phyloP scores from a whole-genome alignment of 2,888 invertebrate species.

The Sarcophaga caerulescens region DNA sequence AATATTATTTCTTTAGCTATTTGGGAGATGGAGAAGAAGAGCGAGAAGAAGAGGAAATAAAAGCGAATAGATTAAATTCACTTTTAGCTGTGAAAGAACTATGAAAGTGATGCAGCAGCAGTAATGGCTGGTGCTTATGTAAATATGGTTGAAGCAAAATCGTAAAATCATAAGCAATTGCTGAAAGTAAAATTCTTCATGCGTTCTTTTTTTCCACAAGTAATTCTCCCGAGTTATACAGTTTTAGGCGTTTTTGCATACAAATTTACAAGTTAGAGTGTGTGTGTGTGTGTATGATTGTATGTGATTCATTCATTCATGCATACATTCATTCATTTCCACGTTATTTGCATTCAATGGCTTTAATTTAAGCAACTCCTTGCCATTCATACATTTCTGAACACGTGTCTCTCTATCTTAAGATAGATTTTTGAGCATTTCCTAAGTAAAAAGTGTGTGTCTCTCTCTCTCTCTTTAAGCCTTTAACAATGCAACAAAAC shows the following conservation, averaged over 20 bases:
- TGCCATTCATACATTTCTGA: background rate
- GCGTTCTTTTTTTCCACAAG: too few species aligned
- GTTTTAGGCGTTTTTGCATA: too few species aligned
- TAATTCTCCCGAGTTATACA: too few species aligned
- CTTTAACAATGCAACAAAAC: too few species aligned
- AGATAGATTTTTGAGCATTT: too few species aligned
- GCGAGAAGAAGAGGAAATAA: background rate
- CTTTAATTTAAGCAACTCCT: constrained; percentile 11
- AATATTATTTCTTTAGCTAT: background rate
- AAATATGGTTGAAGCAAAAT: background rate
- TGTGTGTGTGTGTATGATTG: too few species aligned
- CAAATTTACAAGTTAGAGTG: too few species aligned
- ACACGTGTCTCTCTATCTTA: background rate
- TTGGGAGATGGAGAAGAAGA: background rate
- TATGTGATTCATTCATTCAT: too few species aligned
- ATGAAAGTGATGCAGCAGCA: background rate
- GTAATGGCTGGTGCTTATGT: too few species aligned
- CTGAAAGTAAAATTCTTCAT: background rate
- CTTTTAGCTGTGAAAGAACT: constrained; percentile 10
- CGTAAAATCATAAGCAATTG: constrained; percentile 43
- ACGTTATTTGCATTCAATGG: constrained; percentile 3
- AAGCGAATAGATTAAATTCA: constrained; percentile 19
- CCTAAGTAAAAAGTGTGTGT: too few species aligned
- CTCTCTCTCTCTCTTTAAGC: too few species aligned
- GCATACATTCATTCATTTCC: too few species aligned